A percentile compares a stretch with the other conserved stretches of the same genome.
Evolutionary conservation across 2,113 vertebrate genomes (phyloP).

Genomic region (Mandrillus leucophaeus): DNA sequence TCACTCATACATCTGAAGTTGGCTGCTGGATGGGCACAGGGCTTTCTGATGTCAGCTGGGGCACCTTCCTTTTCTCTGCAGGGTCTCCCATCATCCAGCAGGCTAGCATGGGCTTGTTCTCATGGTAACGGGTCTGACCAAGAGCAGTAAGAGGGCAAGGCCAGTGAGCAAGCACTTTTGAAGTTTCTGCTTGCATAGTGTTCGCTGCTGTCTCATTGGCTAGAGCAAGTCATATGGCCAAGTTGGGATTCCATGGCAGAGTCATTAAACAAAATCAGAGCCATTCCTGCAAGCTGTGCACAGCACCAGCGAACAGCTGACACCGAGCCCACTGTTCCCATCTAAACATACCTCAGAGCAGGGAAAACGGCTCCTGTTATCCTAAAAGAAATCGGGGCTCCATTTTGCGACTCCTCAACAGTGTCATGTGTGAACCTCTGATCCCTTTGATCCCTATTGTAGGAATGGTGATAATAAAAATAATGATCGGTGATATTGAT

Average conservation of each 20-base stretch:
- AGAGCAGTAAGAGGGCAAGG: too few species aligned
- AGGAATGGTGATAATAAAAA: background rate
- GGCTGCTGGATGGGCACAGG: too few species aligned
- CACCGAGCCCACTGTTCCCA: background rate
- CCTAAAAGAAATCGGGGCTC: background rate
- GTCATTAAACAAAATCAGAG: background rate
- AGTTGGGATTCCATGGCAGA: background rate
- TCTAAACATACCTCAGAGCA: background rate
- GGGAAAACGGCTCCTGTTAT: background rate
- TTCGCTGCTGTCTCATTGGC: background rate
- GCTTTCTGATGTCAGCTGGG: too few species aligned
- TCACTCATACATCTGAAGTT: too few species aligned
- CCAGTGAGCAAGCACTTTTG: too few species aligned
- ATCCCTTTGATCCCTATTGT: background rate
- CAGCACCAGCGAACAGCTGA: background rate
- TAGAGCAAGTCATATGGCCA: background rate
- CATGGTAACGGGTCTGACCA: too few species aligned
- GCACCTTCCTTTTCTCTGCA: too few species aligned
- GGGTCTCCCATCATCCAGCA: too few species aligned
- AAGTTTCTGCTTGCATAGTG: too few species aligned
- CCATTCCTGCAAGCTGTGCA: background rate
- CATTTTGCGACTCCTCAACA: background rate
- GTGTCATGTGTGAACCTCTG: background rate
- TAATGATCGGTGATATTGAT: background rate
- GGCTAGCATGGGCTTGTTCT: too few species aligned